Evolutionary conservation across 2,797 vertebrate genomes (phyloP).

Genomic region (Gorsachius magnificus): DNA sequence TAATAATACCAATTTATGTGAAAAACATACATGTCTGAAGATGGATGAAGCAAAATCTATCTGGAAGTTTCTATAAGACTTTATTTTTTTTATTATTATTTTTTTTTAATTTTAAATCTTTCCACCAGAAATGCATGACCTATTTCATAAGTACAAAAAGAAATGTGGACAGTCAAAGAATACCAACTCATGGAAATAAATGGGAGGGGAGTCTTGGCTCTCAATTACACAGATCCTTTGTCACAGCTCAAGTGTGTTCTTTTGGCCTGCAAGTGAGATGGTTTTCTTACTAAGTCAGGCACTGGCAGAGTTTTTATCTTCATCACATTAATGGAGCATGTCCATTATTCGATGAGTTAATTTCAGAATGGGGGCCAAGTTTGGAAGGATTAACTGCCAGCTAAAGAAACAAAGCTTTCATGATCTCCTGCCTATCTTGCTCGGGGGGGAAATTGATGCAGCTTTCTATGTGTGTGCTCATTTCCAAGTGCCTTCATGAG

Average conservation of each 20-base stretch:
- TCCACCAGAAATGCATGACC: background rate
- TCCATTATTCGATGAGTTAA: slow-evolving; percentile 66
- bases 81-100: background rate
- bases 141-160: background rate
- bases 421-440: slow-evolving; percentile 49
- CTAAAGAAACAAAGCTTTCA: slow-evolving; percentile 60
- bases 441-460: slow-evolving; percentile 29
- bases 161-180: background rate
- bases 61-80: background rate
- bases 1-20: background rate
- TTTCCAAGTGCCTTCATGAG: slow-evolving; percentile 58
- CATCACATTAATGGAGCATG: slow-evolving; percentile 63
- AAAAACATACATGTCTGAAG: background rate
- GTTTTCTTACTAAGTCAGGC: slow-evolving; percentile 58
- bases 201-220: slow-evolving; percentile 17
- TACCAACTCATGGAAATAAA: slow-evolving; percentile 12
- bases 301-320: slow-evolving; percentile 60
- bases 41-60: background rate
- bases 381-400: slow-evolving; percentile 51
- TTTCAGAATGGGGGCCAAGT: slow-evolving; percentile 58
- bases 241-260: slow-evolving; percentile 55
- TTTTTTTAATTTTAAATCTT: background rate
- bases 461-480: slow-evolving; percentile 36
- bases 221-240: slow-evolving; percentile 43
- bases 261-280: slow-evolving; percentile 1